Percentiles rank a stretch among this genome's conserved stretches.
Conservation (phyloP, 2,888 invertebrate species). For the Escarpia spicata region DNA sequence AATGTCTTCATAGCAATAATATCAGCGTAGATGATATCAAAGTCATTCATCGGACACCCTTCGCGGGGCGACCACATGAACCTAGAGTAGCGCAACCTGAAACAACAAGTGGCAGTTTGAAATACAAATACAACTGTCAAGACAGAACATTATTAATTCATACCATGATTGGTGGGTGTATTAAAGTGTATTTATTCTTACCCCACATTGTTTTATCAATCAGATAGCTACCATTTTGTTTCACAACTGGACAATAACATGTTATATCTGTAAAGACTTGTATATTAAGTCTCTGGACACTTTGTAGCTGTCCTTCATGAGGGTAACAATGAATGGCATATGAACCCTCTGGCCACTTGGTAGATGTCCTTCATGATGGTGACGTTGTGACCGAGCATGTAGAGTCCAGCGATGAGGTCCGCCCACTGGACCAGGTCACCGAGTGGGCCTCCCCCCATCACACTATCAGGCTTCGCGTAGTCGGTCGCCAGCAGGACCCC, state of each 20-base stretch:
- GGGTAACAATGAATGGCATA: not conserved
- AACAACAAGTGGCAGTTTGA: not conserved
- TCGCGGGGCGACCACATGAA: not conserved
- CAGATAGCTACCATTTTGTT: too few relatives aligned
- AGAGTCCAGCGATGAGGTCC: conserved; percentile 33
- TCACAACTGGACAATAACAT: not conserved
- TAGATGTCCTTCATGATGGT: conserved; percentile 30
- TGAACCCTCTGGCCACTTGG: conserved; percentile 14
- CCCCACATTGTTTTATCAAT: too few relatives aligned
- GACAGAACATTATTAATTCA: too few relatives aligned
- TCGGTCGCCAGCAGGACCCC: conserved; percentile 34
- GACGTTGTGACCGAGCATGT: conserved; percentile 35
- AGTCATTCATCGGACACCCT: not conserved
- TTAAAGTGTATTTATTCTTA: too few relatives aligned
- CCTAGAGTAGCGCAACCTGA: not conserved
- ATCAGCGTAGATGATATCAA: conserved; percentile 38
- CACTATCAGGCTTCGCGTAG: conserved; percentile 28
- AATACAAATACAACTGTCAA: not conserved
- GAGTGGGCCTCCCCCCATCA: conserved; percentile 32
- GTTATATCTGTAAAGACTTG: not conserved
- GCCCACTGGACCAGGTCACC: conserved; percentile 39
- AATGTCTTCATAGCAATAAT: conserved; percentile 33
- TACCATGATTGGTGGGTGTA: too few relatives aligned
- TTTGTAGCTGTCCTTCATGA: not conserved
- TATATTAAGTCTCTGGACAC: not conserved